Conservation (phyloP, 1,140 invertebrate genomes). For the Agrypnia vestita region DNA sequence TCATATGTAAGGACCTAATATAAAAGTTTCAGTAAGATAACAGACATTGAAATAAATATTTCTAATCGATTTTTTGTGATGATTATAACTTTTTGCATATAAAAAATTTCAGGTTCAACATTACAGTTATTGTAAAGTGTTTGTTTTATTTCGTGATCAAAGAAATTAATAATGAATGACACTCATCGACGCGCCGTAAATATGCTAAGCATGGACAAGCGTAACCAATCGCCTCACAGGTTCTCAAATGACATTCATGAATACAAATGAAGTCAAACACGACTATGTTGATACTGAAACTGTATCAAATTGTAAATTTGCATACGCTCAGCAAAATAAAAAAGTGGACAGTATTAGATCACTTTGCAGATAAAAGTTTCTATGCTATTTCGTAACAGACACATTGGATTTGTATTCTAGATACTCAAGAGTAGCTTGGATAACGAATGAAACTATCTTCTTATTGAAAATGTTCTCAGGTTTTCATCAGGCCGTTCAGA, state of each 20-base stretch:
- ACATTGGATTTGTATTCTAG: background rate
- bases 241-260: background rate
- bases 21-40: no score
- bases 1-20: no score
- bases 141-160: no score
- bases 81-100: no score
- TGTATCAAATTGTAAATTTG: constrained; percentile 2
- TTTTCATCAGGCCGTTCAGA: no score
- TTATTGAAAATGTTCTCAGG: no score
- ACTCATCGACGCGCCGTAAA: background rate
- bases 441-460: background rate
- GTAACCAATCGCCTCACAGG: background rate
- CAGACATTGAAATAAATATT: no score
- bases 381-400: background rate
- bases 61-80: no score
- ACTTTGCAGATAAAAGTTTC: constrained; percentile 24
- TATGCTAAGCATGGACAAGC: background rate
- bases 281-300: background rate
- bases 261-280: background rate
- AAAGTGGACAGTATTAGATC: constrained; percentile 13
- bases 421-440: background rate
- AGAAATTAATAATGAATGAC: no score
- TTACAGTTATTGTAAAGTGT: no score
- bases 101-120: no score
- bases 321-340: background rate